phyloP scores from a whole-genome alignment of 2,797 vertebrate species.

The Onychomys leucogaster region DNA sequence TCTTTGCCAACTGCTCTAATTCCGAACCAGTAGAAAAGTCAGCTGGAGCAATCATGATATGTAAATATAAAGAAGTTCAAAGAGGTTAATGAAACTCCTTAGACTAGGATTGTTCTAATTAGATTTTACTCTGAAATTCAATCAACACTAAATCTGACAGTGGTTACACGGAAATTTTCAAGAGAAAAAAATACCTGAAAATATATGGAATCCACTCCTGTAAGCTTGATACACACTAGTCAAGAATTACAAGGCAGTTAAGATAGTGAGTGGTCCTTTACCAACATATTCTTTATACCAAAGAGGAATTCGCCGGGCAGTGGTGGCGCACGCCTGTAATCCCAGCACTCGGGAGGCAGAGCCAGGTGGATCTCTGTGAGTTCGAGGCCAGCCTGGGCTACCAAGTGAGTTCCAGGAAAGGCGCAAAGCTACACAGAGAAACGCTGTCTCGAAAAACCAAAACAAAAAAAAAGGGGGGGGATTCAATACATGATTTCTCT shows the following conservation, averaged over 20 bases:
- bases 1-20: neutral
- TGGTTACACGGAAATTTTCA: conserved; percentile 51
- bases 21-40: conserved; percentile 50
- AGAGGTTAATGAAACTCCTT: conserved; percentile 33
- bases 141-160: conserved; percentile 37
- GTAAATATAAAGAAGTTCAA: conserved; percentile 43
- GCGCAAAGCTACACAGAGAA: too few relatives aligned
- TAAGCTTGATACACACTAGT: neutral
- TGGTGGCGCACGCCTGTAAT: too few relatives aligned
- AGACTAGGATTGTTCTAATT: conserved; percentile 32
- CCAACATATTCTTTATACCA: conserved; percentile 40
- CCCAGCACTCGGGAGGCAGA: too few relatives aligned
- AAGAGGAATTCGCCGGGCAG: conserved; percentile 10
- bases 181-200: conserved; percentile 43
- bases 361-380: too few relatives aligned
- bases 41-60: conserved; percentile 15
- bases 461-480: too few relatives aligned
- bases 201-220: conserved; percentile 5
- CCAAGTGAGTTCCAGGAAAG: too few relatives aligned
- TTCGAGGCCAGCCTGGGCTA: too few relatives aligned
- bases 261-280: conserved; percentile 5
- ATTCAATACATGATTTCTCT: conserved; percentile 34
- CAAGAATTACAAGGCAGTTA: neutral
- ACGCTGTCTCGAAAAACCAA: too few relatives aligned
- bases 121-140: conserved; percentile 58